phyloP scores from a whole-genome alignment of 1,140 invertebrate species.

The Macrobrachium rosenbergii region DNA sequence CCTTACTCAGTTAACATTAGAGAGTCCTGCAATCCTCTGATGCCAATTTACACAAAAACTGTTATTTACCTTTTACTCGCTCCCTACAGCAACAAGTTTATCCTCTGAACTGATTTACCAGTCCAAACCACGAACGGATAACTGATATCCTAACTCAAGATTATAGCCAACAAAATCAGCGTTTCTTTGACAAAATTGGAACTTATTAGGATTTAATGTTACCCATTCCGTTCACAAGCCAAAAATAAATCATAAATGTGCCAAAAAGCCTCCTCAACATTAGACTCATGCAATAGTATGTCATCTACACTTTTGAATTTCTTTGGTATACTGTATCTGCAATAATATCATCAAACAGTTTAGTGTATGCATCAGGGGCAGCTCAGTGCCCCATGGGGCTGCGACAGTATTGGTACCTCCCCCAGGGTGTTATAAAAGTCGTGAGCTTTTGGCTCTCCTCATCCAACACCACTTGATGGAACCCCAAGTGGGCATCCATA shows the following conservation, averaged over 20 bases:
- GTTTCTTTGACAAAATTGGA: constrained; percentile 12
- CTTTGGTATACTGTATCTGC: too few species aligned
- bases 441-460: constrained; percentile 20
- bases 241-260: constrained; percentile 30
- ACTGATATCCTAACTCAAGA: constrained; percentile 28
- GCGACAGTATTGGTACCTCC: too few species aligned
- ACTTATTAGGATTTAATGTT: constrained; percentile 20
- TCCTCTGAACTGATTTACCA: too few species aligned
- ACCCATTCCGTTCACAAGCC: constrained; percentile 3
- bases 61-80: not conserved
- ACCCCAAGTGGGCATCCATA: too few species aligned
- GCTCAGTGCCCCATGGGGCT: not conserved
- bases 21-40: too few species aligned
- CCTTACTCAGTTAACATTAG: too few species aligned
- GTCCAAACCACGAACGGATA: too few species aligned
- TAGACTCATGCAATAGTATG: too few species aligned
- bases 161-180: constrained; percentile 18
- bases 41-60: too few species aligned
- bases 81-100: not conserved
- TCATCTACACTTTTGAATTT: too few species aligned
- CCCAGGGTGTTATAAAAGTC: constrained; percentile 31
- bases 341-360: constrained; percentile 34
- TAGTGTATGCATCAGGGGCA: constrained; percentile 38
- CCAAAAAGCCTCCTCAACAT: too few species aligned
- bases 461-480: too few species aligned